phyloP scores from a whole-genome alignment of 2,888 invertebrate genomes.

The Blomia tropicalis region DNA sequence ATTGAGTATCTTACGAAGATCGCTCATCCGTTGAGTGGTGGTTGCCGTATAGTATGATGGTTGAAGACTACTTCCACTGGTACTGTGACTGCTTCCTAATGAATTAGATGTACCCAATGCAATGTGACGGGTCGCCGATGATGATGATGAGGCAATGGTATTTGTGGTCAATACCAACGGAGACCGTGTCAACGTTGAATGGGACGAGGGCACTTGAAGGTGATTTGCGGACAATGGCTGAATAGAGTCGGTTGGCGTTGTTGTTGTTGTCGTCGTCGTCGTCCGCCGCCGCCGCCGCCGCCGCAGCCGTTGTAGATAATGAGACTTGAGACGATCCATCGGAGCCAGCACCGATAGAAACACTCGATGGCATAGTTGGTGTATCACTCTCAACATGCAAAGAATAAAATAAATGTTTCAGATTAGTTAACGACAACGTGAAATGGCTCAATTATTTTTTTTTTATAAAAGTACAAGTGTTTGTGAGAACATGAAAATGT shows the following conservation, averaged over 20 bases:
- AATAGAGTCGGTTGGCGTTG: background rate
- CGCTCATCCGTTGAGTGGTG: constrained; percentile 16
- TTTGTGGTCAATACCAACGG: background rate
- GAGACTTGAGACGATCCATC: background rate
- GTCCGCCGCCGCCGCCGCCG: no score
- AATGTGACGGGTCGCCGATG: background rate
- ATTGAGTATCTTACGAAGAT: constrained; percentile 23
- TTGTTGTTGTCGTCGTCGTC: no score
- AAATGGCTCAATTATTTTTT: no score
- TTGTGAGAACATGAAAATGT: no score
- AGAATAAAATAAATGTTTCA: background rate
- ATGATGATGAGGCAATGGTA: background rate
- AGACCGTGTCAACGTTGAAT: background rate
- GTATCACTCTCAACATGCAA: background rate
- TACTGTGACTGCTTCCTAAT: no score
- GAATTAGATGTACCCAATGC: background rate
- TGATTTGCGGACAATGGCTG: constrained; percentile 7
- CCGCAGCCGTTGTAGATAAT: background rate
- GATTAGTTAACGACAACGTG: no score
- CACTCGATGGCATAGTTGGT: background rate
- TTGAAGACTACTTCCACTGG: background rate
- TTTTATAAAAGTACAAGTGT: no score
- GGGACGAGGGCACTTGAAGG: constrained; percentile 6
- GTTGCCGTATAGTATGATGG: constrained; percentile 5
- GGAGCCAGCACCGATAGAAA: background rate